These are phyloP conservation scores for Ochotona princeps DNA, from an alignment of 2,113 vertebrate genomes.

Conservation along the genomic window DNA sequence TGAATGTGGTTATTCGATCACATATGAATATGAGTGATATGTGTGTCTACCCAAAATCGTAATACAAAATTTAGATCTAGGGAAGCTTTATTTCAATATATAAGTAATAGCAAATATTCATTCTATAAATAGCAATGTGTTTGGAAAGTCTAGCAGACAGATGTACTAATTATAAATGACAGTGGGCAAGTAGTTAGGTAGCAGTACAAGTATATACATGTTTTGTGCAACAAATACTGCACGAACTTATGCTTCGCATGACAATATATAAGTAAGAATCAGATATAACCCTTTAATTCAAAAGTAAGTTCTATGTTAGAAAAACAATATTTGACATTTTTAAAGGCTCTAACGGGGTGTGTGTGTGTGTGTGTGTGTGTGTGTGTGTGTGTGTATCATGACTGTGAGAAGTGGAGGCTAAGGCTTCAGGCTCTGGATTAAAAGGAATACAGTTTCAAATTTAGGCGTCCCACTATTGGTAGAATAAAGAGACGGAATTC, in stretches of 20 bases:
- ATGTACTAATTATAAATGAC: neutral
- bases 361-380: neutral
- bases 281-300: neutral
- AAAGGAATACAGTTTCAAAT: neutral
- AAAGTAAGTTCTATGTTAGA: neutral
- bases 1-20: neutral
- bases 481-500: fast-evolving
- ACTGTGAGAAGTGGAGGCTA: neutral
- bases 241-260: neutral
- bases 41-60: neutral
- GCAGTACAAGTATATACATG: neutral
- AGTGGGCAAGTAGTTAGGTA: neutral
- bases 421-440: neutral
- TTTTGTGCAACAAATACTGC: neutral
- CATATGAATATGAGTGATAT: neutral
- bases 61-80: slow-evolving; percentile 13
- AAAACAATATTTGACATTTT: neutral
- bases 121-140: neutral
- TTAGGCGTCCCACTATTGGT: neutral
- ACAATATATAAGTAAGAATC: neutral
- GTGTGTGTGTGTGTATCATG: neutral
- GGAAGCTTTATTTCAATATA: neutral
- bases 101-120: neutral
- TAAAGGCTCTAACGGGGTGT: neutral
- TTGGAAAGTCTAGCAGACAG: neutral